Percentiles rank a stretch among this genome's conserved stretches.
phyloP scores from a whole-genome alignment of 2,888 invertebrate genomes.

The Zhuqinia jingwanae region DNA sequence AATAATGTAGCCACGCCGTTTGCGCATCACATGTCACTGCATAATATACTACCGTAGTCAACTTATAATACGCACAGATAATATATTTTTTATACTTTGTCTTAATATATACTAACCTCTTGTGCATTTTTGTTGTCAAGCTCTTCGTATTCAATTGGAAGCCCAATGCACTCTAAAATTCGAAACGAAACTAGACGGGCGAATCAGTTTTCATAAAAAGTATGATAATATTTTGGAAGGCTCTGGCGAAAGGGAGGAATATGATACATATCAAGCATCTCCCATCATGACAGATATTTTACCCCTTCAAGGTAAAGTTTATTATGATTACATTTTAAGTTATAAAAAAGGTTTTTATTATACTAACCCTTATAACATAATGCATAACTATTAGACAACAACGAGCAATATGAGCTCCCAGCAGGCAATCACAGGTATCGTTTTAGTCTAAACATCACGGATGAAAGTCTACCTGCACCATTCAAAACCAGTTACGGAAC shows the following conservation, averaged over 20 bases:
- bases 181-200: slow-evolving; percentile 58
- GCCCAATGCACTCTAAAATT: slow-evolving; percentile 51
- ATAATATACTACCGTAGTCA: too few species aligned
- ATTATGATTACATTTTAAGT: too few species aligned
- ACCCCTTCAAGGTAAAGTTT: slow-evolving; percentile 32
- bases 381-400: neutral
- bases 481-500: slow-evolving; percentile 58
- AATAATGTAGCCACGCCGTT: too few species aligned
- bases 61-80: too few species aligned
- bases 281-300: slow-evolving; percentile 54
- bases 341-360: neutral
- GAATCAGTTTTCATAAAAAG: slow-evolving; percentile 65
- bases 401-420: slow-evolving; percentile 42
- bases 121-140: too few species aligned
- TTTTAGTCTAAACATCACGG: slow-evolving; percentile 47
- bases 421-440: slow-evolving; percentile 63
- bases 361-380: too few species aligned
- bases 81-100: too few species aligned
- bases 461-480: slow-evolving; percentile 59
- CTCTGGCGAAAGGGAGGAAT: slow-evolving; percentile 19
- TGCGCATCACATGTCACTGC: too few species aligned
- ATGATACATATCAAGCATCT: slow-evolving; percentile 46
- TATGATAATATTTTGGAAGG: slow-evolving; percentile 62
- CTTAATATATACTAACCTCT: too few species aligned
- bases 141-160: slow-evolving; percentile 58